phyloP scores from a whole-genome alignment of 2,888 invertebrate genomes.

The Magallana nippona region DNA sequence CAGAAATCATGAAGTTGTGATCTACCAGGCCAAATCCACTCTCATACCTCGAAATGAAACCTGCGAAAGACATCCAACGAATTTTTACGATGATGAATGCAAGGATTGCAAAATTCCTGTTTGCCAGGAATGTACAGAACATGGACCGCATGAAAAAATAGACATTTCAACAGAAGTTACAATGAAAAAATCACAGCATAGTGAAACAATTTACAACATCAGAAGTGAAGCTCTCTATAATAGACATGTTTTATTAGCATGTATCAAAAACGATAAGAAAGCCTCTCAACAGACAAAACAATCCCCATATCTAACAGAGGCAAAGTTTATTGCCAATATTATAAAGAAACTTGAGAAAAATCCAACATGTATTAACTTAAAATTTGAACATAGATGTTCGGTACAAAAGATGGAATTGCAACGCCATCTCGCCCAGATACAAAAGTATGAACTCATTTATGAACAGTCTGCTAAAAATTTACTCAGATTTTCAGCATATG shows the following conservation, averaged over 20 bases:
- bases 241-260: not conserved
- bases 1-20: not conserved
- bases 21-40: not conserved
- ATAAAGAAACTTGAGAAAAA: not conserved
- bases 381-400: not conserved
- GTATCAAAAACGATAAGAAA: not conserved
- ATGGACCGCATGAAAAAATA: not conserved
- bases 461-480: not conserved
- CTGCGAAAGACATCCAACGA: not conserved
- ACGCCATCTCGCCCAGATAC: not conserved
- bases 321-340: not conserved
- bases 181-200: not conserved
- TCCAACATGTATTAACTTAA: not conserved
- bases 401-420: not conserved
- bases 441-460: not conserved
- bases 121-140: not conserved
- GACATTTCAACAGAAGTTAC: not conserved
- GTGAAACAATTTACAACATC: not conserved
- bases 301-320: not conserved
- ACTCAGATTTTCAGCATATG: not conserved
- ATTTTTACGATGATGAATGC: not conserved
- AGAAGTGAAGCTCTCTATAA: not conserved
- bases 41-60: not conserved
- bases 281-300: not conserved
- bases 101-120: not conserved